Evolutionary conservation across 2,113 vertebrate species (phyloP).

Genomic region (Rostratula benghalensis): DNA sequence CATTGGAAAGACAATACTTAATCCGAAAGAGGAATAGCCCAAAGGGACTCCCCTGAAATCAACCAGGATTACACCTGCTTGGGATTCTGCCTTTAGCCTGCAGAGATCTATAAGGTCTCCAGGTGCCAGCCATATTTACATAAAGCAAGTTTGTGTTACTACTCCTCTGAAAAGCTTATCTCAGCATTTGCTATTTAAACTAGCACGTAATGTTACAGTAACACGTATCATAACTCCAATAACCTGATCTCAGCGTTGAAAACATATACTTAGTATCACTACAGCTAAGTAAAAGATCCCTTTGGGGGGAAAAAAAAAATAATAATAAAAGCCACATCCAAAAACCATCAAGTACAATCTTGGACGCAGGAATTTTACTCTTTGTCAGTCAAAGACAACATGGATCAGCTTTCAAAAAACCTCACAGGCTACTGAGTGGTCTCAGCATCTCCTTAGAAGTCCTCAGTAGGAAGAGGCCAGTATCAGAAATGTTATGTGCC

Average conservation of each 20-base stretch:
- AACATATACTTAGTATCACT: background rate
- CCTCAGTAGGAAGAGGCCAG: background rate
- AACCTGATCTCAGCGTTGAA: background rate
- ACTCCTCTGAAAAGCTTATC: background rate
- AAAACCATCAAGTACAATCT: background rate
- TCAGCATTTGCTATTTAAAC: background rate
- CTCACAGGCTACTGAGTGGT: background rate
- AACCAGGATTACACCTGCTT: accelerated
- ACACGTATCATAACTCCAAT: background rate
- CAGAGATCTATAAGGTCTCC: background rate
- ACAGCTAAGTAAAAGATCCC: background rate
- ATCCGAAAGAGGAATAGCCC: background rate
- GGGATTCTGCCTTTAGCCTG: background rate
- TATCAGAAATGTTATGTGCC: background rate
- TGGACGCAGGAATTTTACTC: background rate
- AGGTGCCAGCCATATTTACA: background rate
- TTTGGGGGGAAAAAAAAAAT: background rate
- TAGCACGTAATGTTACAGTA: background rate
- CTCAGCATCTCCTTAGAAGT: background rate
- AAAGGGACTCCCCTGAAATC: background rate
- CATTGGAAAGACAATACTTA: background rate
- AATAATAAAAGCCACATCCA: background rate
- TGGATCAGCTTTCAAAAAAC: background rate
- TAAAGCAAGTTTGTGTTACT: background rate
- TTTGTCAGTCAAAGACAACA: background rate